Evolutionary conservation across 2,888 invertebrate genomes (phyloP).

Genomic region (Ethmia dodecea): DNA sequence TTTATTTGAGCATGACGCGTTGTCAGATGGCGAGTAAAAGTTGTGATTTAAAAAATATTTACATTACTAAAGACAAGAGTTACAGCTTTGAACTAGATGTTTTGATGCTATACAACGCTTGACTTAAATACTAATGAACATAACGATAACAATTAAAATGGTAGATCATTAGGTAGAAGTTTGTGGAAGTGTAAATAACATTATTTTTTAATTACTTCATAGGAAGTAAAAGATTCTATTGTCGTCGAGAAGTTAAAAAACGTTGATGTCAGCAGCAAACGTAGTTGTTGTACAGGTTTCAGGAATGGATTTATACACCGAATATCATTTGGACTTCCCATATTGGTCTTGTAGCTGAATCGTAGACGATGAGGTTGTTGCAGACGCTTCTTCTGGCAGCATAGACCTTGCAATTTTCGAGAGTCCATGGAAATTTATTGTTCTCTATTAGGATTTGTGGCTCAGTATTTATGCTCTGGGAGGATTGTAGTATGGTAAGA

Average conservation of each 20-base stretch:
- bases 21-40: too few relatives aligned
- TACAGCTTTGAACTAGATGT: too few relatives aligned
- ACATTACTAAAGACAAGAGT: too few relatives aligned
- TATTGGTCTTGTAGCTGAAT: slow-evolving; percentile 15
- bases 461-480: slow-evolving; percentile 20
- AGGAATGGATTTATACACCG: slow-evolving; percentile 11
- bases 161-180: too few relatives aligned
- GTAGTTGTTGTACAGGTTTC: slow-evolving; percentile 17
- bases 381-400: slow-evolving; percentile 16
- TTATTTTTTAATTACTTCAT: too few relatives aligned
- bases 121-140: too few relatives aligned
- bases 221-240: too few relatives aligned
- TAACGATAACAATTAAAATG: too few relatives aligned
- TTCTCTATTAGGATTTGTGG: slow-evolving; percentile 20
- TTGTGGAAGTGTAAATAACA: too few relatives aligned
- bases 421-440: slow-evolving; percentile 20
- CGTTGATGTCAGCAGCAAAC: slow-evolving; percentile 22
- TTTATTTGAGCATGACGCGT: too few relatives aligned
- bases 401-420: slow-evolving; percentile 18
- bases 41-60: too few relatives aligned
- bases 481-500: slow-evolving; percentile 18
- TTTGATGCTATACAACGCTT: too few relatives aligned
- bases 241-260: slow-evolving; percentile 15
- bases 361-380: slow-evolving; percentile 19
- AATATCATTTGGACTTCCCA: slow-evolving; percentile 19